Conservation (phyloP, 2,797 vertebrate species). For the Cyprinodon diabolis region DNA sequence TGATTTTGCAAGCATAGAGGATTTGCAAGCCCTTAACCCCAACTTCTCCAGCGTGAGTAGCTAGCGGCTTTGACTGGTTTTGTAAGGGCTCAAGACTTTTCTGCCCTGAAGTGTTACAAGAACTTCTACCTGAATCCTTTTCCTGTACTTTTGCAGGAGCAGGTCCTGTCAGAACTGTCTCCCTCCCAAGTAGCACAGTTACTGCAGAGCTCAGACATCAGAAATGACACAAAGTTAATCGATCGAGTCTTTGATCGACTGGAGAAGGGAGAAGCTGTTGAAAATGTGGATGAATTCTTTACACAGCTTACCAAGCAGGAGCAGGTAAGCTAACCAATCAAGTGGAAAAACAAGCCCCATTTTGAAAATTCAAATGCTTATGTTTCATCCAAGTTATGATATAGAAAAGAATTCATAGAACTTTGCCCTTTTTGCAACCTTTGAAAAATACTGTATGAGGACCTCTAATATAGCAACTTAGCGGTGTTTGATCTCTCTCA, state of each 20-base stretch:
- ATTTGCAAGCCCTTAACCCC: conserved; percentile 47
- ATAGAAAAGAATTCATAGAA: fast-evolving
- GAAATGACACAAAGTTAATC: conserved; percentile 33
- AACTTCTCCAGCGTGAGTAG: conserved; percentile 59
- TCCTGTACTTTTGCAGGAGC: conserved; percentile 14
- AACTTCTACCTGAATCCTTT: neutral
- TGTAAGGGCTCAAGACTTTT: neutral
- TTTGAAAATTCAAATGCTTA: neutral
- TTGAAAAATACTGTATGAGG: neutral
- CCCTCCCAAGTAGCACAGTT: conserved; percentile 42
- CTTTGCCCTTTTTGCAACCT: neutral
- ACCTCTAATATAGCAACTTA: neutral
- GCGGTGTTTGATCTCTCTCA: neutral
- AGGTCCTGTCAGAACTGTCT: conserved; percentile 20
- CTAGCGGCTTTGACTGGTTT: neutral
- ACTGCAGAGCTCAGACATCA: conserved; percentile 4
- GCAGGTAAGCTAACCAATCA: conserved; percentile 28
- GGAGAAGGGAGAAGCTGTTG: conserved; percentile 32
- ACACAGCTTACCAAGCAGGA: conserved; percentile 20
- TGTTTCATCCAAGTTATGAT: neutral
- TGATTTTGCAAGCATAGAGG: conserved; percentile 36
- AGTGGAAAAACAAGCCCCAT: neutral
- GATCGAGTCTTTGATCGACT: conserved; percentile 50
- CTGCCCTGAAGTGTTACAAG: too few species aligned
- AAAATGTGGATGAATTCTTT: conserved; percentile 54